These are phyloP conservation scores for Hermatobates lingyangjiaoensis DNA, from an alignment of 1,140 invertebrate genomes.

Conservation along the genomic window DNA sequence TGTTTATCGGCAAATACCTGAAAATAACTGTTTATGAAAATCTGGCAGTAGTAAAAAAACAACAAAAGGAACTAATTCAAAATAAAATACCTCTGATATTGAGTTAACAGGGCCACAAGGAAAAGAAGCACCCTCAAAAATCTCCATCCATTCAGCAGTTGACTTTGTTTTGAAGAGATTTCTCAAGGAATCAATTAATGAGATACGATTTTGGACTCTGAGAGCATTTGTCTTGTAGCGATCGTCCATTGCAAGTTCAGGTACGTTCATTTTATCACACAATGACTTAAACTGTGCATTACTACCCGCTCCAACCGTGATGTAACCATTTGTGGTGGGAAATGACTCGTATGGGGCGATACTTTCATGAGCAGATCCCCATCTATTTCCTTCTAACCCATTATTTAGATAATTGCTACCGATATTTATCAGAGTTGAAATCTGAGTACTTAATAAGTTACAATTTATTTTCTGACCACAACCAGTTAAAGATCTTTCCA, in stretches of 20 bases:
- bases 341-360: slow-evolving; percentile 90
- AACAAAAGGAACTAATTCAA: slow-evolving; percentile 3
- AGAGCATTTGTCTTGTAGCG: slow-evolving; percentile 50
- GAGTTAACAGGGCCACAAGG: slow-evolving; percentile 81
- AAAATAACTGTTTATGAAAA: not conserved
- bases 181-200: slow-evolving; percentile 41
- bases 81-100: slow-evolving; percentile 38
- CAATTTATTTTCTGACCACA: slow-evolving; percentile 83
- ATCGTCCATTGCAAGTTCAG: slow-evolving; percentile 36
- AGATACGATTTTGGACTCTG: slow-evolving; percentile 56
- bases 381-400: slow-evolving; percentile 48
- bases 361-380: slow-evolving; percentile 83
- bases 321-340: slow-evolving; percentile 56
- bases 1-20: slow-evolving; percentile 74
- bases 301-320: slow-evolving; percentile 68
- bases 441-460: slow-evolving; percentile 80
- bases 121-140: slow-evolving; percentile 55
- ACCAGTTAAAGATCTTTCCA: slow-evolving; percentile 56
- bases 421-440: slow-evolving; percentile 73
- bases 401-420: slow-evolving; percentile 81
- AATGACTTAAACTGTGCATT: slow-evolving; percentile 55
- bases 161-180: slow-evolving; percentile 41
- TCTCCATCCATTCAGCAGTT: slow-evolving; percentile 52
- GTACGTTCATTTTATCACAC: slow-evolving; percentile 38
- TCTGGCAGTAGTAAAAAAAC: not conserved